phyloP scores from a whole-genome alignment of 2,888 invertebrate genomes.

The Tribolium freemani region DNA sequence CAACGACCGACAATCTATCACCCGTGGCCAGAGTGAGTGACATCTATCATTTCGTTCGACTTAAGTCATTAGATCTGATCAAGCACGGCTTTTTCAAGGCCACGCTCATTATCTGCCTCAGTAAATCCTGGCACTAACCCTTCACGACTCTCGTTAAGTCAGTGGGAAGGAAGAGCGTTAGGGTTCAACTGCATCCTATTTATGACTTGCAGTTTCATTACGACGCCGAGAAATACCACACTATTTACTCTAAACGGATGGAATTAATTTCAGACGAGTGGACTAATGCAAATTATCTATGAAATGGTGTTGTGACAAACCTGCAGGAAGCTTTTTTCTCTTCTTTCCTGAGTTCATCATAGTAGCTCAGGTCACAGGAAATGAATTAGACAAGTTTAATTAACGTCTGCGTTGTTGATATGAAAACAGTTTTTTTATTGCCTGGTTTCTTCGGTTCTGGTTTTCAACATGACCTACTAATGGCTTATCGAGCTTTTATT shows the following conservation, averaged over 20 bases:
- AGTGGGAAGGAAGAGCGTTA: not conserved
- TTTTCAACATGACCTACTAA: not conserved
- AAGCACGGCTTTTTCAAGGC: slow-evolving; percentile 55
- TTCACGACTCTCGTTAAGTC: not conserved
- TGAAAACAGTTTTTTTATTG: slow-evolving; percentile 9
- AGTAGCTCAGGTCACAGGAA: slow-evolving; percentile 24
- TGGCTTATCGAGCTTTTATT: slow-evolving; percentile 30
- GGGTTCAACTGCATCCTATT: slow-evolving; percentile 4
- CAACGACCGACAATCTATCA: slow-evolving; percentile 30
- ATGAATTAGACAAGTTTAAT: slow-evolving; percentile 31
- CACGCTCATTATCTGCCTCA: slow-evolving; percentile 51
- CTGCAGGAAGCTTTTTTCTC: slow-evolving; percentile 26
- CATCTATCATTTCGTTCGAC: slow-evolving; percentile 48
- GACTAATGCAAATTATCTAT: slow-evolving; percentile 21
- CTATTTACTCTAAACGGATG: slow-evolving; percentile 29
- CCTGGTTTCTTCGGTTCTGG: slow-evolving; percentile 17
- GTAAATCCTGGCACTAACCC: slow-evolving; percentile 51
- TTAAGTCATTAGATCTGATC: slow-evolving; percentile 54
- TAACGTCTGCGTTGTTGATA: slow-evolving; percentile 20
- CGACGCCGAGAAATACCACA: slow-evolving; percentile 1
- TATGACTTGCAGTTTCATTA: slow-evolving; percentile 21
- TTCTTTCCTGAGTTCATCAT: slow-evolving; percentile 25
- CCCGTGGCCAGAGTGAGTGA: slow-evolving; percentile 25
- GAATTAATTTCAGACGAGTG: slow-evolving; percentile 16
- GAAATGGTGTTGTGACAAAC: slow-evolving; percentile 17